phyloP scores from a whole-genome alignment of 1,140 invertebrate genomes.

The Heliconius hewitsoni region DNA sequence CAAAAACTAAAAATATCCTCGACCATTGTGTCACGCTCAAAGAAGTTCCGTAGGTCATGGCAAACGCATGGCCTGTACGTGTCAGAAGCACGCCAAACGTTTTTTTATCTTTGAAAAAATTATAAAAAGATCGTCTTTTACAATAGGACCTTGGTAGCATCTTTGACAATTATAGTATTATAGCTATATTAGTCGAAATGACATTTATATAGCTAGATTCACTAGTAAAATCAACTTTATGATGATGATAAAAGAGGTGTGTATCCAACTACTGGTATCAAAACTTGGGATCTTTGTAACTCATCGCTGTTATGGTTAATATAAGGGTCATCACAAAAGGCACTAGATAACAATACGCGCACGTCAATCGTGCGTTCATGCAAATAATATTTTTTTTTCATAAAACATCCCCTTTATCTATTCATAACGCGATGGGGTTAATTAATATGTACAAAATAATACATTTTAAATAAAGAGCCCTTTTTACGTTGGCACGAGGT shows the following conservation, averaged over 20 bases:
- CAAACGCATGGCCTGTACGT: constrained; percentile 70
- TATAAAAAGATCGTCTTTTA: constrained; percentile 75
- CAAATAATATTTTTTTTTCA: constrained; percentile 76
- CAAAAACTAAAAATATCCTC: constrained; percentile 80
- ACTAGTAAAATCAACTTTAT: constrained; percentile 61
- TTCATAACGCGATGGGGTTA: constrained; percentile 76
- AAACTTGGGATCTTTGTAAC: constrained; percentile 53
- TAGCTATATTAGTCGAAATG: constrained; percentile 46
- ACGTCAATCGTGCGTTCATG: constrained; percentile 80
- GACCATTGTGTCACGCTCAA: constrained; percentile 78
- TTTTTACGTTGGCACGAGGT: constrained; percentile 75
- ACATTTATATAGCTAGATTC: constrained; percentile 51
- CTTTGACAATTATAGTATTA: constrained; percentile 81
- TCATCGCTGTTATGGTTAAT: constrained; percentile 62
- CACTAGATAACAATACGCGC: constrained; percentile 77
- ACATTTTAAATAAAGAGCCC: constrained; percentile 77
- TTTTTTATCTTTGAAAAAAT: constrained; percentile 80
- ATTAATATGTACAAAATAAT: constrained; percentile 80
- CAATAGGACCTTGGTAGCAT: constrained; percentile 79
- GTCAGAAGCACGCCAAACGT: constrained; percentile 80
- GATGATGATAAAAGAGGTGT: constrained; percentile 45
- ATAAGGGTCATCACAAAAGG: constrained; percentile 81
- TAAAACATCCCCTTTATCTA: constrained; percentile 77
- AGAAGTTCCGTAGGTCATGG: constrained; percentile 80
- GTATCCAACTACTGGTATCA: constrained; percentile 49